Evolutionary conservation across 92 coral and sea anemone genomes (phyloP).

Genomic region (Paramuricea clavata): DNA sequence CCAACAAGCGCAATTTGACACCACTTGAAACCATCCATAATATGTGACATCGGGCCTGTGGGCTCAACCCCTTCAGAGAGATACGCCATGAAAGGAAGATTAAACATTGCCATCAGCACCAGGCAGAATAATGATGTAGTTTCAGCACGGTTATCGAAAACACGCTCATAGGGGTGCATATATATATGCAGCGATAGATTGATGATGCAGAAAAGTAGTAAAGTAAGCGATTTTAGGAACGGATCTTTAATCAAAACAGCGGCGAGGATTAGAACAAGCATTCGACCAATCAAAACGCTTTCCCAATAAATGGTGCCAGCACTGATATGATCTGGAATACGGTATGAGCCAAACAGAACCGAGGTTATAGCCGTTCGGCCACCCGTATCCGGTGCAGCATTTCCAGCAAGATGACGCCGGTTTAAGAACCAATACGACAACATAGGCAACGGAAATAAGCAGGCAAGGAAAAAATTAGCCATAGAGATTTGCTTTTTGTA

Average conservation of each 20-base stretch:
- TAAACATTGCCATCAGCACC: neutral
- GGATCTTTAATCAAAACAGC: slow-evolving; percentile 17
- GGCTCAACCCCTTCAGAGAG: slow-evolving; percentile 34
- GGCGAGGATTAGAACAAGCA: slow-evolving; percentile 25
- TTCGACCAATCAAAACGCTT: slow-evolving; percentile 42
- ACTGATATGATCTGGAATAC: slow-evolving; percentile 30
- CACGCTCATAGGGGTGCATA: neutral
- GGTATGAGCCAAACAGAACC: slow-evolving; percentile 19
- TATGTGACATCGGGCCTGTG: slow-evolving; percentile 25
- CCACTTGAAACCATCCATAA: slow-evolving; percentile 17
- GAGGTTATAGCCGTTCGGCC: slow-evolving; percentile 16
- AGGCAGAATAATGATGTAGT: slow-evolving; percentile 6
- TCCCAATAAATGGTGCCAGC: slow-evolving; percentile 44
- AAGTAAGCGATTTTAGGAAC: slow-evolving; percentile 1
- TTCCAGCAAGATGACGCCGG: neutral
- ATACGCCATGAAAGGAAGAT: slow-evolving; percentile 17
- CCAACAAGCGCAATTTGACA: neutral
- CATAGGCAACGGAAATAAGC: slow-evolving; percentile 17
- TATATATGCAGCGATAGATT: slow-evolving; percentile 20
- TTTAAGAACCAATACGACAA: slow-evolving; percentile 23
- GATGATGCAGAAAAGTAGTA: slow-evolving; percentile 6
- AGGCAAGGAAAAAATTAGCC: slow-evolving; percentile 15
- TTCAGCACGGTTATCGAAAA: slow-evolving; percentile 16
- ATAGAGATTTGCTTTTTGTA: slow-evolving; percentile 16
- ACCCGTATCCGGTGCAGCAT: neutral